phyloP scores from a whole-genome alignment of 2,888 invertebrate genomes.

The Lithophane ornitopus region DNA sequence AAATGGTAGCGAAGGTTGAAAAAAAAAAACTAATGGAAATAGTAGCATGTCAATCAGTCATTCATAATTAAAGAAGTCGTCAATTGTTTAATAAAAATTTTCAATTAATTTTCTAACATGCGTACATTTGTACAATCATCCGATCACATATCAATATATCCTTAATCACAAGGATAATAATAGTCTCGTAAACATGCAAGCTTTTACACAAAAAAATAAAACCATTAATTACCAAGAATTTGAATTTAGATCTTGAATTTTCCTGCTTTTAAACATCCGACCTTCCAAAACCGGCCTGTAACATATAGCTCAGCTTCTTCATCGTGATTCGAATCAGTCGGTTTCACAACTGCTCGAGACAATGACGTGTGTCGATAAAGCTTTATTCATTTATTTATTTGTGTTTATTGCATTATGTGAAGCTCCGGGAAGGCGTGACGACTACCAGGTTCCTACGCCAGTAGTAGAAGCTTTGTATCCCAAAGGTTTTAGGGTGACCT shows the following conservation, averaged over 20 bases:
- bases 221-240: background rate
- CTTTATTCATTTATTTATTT: conserved; percentile 60
- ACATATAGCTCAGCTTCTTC: background rate
- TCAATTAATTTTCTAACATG: background rate
- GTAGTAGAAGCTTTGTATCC: conserved; percentile 35
- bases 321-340: conserved; percentile 1
- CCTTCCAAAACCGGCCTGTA: conserved; percentile 14
- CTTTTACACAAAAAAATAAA: background rate
- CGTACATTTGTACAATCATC: background rate
- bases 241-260: background rate
- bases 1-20: no score
- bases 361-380: conserved; percentile 69
- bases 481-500: conserved; percentile 86
- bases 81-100: no score
- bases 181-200: background rate
- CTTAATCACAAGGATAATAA: background rate
- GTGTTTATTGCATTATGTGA: conserved; percentile 30
- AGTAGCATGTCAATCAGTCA: no score
- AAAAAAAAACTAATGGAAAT: no score
- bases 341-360: background rate
- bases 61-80: no score
- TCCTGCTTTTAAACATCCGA: conserved; percentile 9
- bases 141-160: background rate
- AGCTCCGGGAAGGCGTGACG: background rate
- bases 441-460: conserved; percentile 12